Percentiles rank a stretch among this genome's conserved stretches.
These are phyloP conservation scores for Arctia plantaginis DNA, from an alignment of 2,888 invertebrate genomes.

Conservation along the genomic window DNA sequence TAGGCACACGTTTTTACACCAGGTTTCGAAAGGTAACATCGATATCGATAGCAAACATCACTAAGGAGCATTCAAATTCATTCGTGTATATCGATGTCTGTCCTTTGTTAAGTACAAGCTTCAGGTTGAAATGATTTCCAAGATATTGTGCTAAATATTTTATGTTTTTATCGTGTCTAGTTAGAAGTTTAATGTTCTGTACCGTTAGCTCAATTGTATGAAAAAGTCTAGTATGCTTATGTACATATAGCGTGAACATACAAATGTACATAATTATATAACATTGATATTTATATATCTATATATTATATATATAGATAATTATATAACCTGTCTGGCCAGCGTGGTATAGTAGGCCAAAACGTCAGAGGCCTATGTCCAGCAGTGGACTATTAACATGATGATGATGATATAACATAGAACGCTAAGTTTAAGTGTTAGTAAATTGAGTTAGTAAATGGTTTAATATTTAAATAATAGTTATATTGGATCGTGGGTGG, in stretches of 20 bases:
- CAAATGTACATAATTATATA: background rate
- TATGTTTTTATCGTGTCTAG: background rate
- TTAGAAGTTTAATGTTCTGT: background rate
- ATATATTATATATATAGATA: no score
- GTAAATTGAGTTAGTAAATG: no score
- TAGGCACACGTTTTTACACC: no score
- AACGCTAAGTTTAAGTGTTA: no score
- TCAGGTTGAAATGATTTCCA: background rate
- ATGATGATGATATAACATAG: no score
- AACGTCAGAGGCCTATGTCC: no score
- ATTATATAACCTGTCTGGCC: no score
- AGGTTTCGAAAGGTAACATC: background rate
- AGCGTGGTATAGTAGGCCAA: no score
- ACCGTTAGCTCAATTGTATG: background rate
- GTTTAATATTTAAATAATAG: no score
- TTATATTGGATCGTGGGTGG: no score
- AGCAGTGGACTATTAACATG: no score
- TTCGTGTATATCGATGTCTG: background rate
- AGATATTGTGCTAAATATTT: background rate
- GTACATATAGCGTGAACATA: background rate
- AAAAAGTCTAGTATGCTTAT: background rate
- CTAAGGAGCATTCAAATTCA: background rate
- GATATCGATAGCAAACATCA: background rate
- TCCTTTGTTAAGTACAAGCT: background rate
- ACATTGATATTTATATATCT: no score